Evolutionary conservation across 1,140 invertebrate species (phyloP).

Genomic region (Sipha flava): DNA sequence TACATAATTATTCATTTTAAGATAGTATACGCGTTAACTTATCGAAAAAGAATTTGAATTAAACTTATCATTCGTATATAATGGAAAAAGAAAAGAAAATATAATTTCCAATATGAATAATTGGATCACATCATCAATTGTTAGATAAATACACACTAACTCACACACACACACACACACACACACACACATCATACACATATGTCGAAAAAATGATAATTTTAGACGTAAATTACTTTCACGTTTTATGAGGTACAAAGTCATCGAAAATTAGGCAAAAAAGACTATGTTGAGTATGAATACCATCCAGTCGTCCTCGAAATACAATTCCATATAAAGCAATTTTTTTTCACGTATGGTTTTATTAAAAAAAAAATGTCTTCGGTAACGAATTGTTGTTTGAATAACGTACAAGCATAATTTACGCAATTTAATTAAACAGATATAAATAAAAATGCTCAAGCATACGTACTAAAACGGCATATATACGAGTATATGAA

Average conservation of each 20-base stretch:
- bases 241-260: background rate
- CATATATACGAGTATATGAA: too few relatives aligned
- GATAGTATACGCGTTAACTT: background rate
- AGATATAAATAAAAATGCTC: too few relatives aligned
- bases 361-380: background rate
- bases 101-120: background rate
- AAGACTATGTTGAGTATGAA: background rate
- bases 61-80: background rate
- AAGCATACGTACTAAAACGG: too few relatives aligned
- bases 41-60: background rate
- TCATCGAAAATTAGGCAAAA: background rate
- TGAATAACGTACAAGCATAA: background rate
- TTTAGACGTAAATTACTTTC: conserved; percentile 8
- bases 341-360: background rate
- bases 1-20: background rate
- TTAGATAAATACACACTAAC: too few relatives aligned
- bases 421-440: background rate
- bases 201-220: too few relatives aligned
- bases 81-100: background rate
- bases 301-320: background rate
- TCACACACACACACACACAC: too few relatives aligned
- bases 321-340: conserved; percentile 6
- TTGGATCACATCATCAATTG: background rate
- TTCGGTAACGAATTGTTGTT: background rate
- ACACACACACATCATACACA: too few relatives aligned